Evolutionary conservation across 2,888 invertebrate species (phyloP).

Genomic region (Ectobius pallidus): DNA sequence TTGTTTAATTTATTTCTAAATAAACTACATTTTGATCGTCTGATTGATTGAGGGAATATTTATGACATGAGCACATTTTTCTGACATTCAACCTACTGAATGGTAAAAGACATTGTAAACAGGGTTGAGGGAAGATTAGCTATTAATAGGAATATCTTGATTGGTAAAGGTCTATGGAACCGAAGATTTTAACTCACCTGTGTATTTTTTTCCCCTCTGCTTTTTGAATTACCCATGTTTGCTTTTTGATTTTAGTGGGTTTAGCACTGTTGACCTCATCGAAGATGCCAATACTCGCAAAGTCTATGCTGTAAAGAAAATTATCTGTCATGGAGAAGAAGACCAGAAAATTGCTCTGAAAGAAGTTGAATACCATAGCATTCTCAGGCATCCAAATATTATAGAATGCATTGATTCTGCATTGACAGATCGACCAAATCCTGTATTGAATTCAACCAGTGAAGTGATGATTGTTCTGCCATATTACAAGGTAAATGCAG

Average conservation of each 20-base stretch:
- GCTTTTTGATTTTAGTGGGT: conserved; percentile 66
- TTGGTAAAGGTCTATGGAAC: too few relatives aligned
- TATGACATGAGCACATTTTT: too few relatives aligned
- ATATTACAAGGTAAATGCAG: conserved; percentile 70
- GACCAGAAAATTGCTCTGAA: conserved; percentile 74
- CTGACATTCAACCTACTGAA: too few relatives aligned
- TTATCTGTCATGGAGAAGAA: conserved; percentile 78
- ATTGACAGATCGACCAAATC: conserved; percentile 65
- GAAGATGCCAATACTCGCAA: conserved; percentile 70
- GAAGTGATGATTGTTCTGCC: conserved; percentile 77
- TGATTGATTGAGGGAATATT: too few relatives aligned
- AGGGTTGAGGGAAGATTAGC: too few relatives aligned
- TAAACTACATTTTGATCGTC: too few relatives aligned
- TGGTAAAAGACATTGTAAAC: too few relatives aligned
- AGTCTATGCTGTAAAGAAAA: conserved; percentile 77
- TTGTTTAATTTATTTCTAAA: too few relatives aligned
- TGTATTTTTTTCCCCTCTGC: too few relatives aligned
- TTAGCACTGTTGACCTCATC: conserved; percentile 78
- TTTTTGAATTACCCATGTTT: too few relatives aligned
- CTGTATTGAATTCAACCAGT: conserved; percentile 70
- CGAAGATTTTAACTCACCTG: too few relatives aligned
- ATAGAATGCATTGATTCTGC: conserved; percentile 73
- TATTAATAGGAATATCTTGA: too few relatives aligned
- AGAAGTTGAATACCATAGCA: conserved; percentile 76
- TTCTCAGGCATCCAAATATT: conserved; percentile 74